phyloP scores from a whole-genome alignment of 2,113 vertebrate species.

The Dunckerocampus dactyliophorus region DNA sequence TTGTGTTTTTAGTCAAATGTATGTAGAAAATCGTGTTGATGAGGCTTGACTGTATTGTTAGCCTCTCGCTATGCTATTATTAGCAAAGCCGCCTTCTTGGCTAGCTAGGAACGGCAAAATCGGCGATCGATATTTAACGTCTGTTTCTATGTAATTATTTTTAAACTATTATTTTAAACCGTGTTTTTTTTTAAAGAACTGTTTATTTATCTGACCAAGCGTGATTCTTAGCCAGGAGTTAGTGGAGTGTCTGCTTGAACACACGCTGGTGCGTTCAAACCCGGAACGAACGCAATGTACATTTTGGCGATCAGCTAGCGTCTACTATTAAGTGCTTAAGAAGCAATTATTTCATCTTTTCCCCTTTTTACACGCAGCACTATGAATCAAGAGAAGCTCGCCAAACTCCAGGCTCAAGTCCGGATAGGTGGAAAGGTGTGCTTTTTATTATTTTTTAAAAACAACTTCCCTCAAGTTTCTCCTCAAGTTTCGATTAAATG shows the following conservation, averaged over 20 bases:
- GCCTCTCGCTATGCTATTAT: slow-evolving; percentile 25
- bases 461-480: not conserved
- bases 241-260: too few species aligned
- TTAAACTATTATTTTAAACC: too few species aligned
- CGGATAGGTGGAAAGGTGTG: slow-evolving; percentile 99
- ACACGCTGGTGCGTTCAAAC: not conserved
- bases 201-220: not conserved
- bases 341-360: not conserved
- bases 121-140: not conserved
- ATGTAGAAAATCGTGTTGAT: not conserved
- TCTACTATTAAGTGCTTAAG: too few species aligned
- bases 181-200: not conserved
- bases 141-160: not conserved
- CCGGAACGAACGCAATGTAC: not conserved
- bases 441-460: not conserved
- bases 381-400: slow-evolving; percentile 99
- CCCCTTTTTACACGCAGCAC: slow-evolving; percentile 27
- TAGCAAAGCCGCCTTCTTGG: slow-evolving; percentile 26
- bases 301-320: not conserved
- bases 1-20: too few species aligned
- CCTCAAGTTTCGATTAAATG: not conserved
- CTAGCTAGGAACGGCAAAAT: not conserved
- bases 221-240: too few species aligned
- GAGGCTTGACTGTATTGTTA: not conserved
- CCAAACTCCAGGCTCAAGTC: slow-evolving; percentile 97